Base-by-base conservation (phyloP, 2,888 invertebrate species). In the Stramonita haemastoma region DNA sequence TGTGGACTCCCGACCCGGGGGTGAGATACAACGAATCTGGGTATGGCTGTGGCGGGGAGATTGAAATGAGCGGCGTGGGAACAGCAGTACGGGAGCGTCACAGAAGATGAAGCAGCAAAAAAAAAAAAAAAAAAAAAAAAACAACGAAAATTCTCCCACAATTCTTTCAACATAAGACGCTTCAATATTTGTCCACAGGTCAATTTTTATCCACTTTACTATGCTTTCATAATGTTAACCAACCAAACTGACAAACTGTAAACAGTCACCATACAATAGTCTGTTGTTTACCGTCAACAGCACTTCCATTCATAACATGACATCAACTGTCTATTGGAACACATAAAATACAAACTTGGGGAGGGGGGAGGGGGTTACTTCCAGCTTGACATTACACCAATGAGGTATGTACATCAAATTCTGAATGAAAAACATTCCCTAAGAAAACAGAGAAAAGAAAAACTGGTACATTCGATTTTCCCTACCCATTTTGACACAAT, bases 361-460 rank as follows among this genome's bases (percentile, higher is more conserved):
- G 46, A 2, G 8, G 46, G 46, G 46, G 46, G 46, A 46, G 46
- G 46, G 46, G 46, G 46, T 46, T 46, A 26, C 26, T 66, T 66
- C 26, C 66, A 66, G 17, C 19, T 66, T 66, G 66, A 66, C 66
- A 66, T n/a, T n/a, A 73, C 73, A 73, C 19, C 15, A 32, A 32
- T 79, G 32, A 79, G 77, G 77, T 79, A 79, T 79, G 32, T 34
- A 32, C 34, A 26, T 73, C 73, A 73, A 79, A 79, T 79, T 79
- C n/a, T 79, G 13, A 79, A 13, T 34, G 32, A 29, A 79, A 46
- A 46, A 46, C 46, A 46, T 46, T 46, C 46, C 4, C 46, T 46
- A 46, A 46, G 46, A 46, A 46, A 46, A 46, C 46, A 46, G 46
- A 46, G 46, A 46, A 46, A 46, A 46, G 46, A 46, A 46, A 46